phyloP scores from a whole-genome alignment of 2,797 vertebrate species.

The Myotis myotis region DNA sequence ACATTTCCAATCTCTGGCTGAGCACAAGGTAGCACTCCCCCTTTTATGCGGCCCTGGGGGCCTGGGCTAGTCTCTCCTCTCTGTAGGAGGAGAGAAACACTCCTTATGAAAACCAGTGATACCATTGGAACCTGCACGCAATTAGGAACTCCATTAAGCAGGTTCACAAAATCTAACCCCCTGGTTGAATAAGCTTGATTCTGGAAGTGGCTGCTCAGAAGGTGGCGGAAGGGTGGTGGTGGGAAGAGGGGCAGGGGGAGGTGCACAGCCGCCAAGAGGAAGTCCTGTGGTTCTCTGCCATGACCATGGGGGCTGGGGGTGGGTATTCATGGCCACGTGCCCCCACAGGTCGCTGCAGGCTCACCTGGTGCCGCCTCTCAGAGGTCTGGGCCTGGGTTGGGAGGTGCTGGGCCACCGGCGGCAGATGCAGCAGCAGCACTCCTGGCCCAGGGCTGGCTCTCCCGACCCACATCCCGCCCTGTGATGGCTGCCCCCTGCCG shows the following conservation, averaged over 20 bases:
- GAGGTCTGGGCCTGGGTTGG: neutral
- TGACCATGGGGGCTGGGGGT: no score
- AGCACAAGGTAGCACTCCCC: neutral
- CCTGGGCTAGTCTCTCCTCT: neutral
- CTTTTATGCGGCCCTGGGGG: neutral
- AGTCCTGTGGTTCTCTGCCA: neutral
- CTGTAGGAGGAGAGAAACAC: slow-evolving; percentile 30
- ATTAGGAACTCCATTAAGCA: slow-evolving; percentile 56
- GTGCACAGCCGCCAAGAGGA: fast-evolving
- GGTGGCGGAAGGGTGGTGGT: neutral
- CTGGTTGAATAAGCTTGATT: neutral
- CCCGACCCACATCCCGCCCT: no score
- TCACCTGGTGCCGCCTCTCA: neutral
- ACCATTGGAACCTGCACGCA: slow-evolving; percentile 17
- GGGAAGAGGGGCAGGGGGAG: fast-evolving
- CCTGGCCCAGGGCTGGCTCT: no score
- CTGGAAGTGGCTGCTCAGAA: neutral
- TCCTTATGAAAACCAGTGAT: slow-evolving; percentile 44
- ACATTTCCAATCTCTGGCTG: neutral
- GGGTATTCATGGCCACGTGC: neutral
- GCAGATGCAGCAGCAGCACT: neutral
- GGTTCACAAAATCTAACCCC: slow-evolving; percentile 28
- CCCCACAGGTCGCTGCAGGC: fast-evolving
- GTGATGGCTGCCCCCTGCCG: fast-evolving
- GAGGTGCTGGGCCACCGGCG: no score